Evolutionary conservation across 2,113 vertebrate genomes (phyloP).

Genomic region (Dicaeum eximium): DNA sequence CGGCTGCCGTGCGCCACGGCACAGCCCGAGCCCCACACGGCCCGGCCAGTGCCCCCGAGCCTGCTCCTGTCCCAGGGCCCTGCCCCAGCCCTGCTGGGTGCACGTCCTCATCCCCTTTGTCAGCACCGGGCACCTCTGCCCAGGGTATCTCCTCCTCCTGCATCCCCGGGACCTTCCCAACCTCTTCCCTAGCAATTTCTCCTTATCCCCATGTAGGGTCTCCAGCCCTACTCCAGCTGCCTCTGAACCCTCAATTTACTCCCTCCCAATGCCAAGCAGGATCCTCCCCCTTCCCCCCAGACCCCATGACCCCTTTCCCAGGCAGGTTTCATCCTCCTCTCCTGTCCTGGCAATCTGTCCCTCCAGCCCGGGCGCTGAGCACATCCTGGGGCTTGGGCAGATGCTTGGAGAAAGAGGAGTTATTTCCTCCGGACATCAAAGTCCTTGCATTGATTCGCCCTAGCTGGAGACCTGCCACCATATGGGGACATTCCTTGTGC

Average conservation of each 20-base stretch:
- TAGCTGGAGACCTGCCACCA: not conserved
- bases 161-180: not conserved
- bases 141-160: not conserved
- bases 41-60: not conserved
- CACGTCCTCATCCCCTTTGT: accelerated
- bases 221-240: not conserved
- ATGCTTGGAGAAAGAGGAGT: not conserved
- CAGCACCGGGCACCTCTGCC: not conserved
- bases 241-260: not conserved
- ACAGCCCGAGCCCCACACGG: not conserved
- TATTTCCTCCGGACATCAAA: not conserved
- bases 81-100: not conserved
- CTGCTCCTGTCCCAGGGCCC: not conserved
- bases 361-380: not conserved
- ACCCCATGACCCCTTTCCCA: not conserved
- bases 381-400: not conserved
- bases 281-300: not conserved
- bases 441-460: not conserved
- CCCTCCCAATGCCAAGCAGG: not conserved
- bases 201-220: not conserved
- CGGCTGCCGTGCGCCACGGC: not conserved
- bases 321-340: not conserved
- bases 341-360: not conserved
- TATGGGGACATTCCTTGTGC: not conserved
- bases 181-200: not conserved